Base-by-base conservation (phyloP, 2,888 invertebrate species). In the Agrochola lota region DNA sequence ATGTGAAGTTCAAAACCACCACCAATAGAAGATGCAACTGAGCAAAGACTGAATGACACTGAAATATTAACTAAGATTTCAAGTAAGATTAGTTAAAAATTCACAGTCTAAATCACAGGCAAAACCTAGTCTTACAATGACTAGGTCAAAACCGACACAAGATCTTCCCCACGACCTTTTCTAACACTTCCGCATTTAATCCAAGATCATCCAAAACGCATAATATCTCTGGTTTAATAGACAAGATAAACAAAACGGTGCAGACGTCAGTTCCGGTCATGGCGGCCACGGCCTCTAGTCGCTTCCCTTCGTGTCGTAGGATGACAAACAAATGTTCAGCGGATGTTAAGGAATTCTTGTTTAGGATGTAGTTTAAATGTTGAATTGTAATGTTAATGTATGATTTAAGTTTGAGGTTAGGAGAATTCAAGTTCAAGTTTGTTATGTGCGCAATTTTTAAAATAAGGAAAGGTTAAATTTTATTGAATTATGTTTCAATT, bases 201-300 rank as follows among this genome's bases (percentile, higher is more conserved):
- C 35, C 89, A 88, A 85, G 88, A 79, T 66, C 89, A 81, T 76
- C 76, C 72, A 57, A 87, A 89, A 81, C 64, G 76, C 81, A 69
- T 78, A 85, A 87, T 81, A 87, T 80, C 84, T 80, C 78, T 72
- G 71, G 62, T 81, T 81, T 85, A 78, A 86, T 88, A 89, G 87
- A 86, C 74, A 83, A 80, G 64, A 87, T 88, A 76, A 82, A 88
- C 85, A 78, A 80, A 77, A 83, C 77, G 43, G 71, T 78, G 77
- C 55, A 43, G 52, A 69, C 83, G 78, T 84, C 80, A 85, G 70
- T 88, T 88, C 89, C 88, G 86, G 71, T 69, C 57, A 69, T 80
- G 80, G 76, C 80, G 78, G 84, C 71, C 81, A 46, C 59, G 84
- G 78, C 85, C 85, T 86, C 67, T 69, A 60, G 62, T 49, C 63